A percentile compares a stretch with the other conserved stretches of the same genome.
phyloP scores from a whole-genome alignment of 2,797 vertebrate species.

The Onychomys torridus region DNA sequence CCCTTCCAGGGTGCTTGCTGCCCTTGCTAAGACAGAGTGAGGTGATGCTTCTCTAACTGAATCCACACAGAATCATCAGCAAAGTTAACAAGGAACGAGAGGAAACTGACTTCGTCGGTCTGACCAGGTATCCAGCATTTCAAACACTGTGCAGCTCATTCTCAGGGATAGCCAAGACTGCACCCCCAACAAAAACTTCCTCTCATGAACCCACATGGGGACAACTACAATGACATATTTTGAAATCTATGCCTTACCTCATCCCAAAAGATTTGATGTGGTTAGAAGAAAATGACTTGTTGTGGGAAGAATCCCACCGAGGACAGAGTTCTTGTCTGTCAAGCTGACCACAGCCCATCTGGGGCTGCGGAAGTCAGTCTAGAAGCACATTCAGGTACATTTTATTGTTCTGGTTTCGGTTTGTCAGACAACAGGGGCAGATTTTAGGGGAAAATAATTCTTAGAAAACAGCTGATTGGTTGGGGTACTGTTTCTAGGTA shows the following conservation, averaged over 20 bases:
- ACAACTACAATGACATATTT: constrained; percentile 37
- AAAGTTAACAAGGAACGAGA: background rate
- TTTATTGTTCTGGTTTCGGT: constrained; percentile 66
- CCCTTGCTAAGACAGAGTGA: background rate
- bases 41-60: background rate
- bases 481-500: constrained; percentile 66
- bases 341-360: background rate
- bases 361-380: background rate
- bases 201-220: constrained; percentile 31
- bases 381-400: constrained; percentile 59
- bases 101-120: constrained; percentile 8
- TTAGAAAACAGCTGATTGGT: constrained; percentile 54
- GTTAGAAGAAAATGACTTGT: constrained; percentile 39
- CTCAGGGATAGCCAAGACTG: background rate
- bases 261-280: constrained; percentile 38
- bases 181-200: background rate
- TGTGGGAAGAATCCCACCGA: constrained; percentile 43
- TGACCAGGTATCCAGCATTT: background rate
- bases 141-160: background rate
- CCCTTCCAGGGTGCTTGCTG: background rate
- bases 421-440: constrained; percentile 70
- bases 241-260: constrained; percentile 68
- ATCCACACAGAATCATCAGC: background rate
- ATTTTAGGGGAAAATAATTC: constrained; percentile 61
- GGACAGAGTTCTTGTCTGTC: background rate